phyloP scores from a whole-genome alignment of 2,888 invertebrate genomes.

The Lycocerus yunnanus region DNA sequence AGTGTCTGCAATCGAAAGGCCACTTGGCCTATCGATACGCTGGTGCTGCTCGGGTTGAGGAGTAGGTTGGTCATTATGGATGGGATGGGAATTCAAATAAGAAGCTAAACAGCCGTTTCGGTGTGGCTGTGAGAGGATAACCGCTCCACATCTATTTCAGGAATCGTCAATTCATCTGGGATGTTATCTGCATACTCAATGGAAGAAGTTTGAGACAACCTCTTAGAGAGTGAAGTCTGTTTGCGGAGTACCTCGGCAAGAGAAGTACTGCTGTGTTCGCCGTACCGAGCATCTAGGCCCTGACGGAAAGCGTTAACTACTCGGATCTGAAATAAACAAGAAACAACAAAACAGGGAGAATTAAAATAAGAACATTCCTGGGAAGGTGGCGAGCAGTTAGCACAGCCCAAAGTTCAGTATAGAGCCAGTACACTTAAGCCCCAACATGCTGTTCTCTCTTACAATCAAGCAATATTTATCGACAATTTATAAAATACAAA shows the following conservation, averaged over 20 bases:
- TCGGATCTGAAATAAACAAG: constrained; percentile 86
- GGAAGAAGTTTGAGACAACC: constrained; percentile 89
- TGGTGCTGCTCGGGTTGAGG: constrained; percentile 41
- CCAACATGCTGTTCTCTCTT: constrained; percentile 42
- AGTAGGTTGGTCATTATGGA: constrained; percentile 38
- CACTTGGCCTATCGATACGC: constrained; percentile 36
- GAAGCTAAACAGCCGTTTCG: constrained; percentile 85
- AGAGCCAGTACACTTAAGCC: constrained; percentile 44
- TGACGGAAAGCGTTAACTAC: constrained; percentile 99
- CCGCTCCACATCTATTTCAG: constrained; percentile 91
- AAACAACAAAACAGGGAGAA: constrained; percentile 58
- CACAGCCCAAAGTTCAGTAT: constrained; percentile 53
- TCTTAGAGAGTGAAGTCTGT: constrained; percentile 90
- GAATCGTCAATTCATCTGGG: constrained; percentile 86
- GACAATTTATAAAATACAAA: neutral
- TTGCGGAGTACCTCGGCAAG: constrained; percentile 92
- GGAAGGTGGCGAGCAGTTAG: constrained; percentile 52
- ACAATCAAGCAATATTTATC: neutral
- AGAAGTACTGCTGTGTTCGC: constrained; percentile 90
- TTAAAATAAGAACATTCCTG: constrained; percentile 56
- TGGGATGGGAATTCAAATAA: constrained; percentile 40
- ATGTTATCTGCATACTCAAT: constrained; percentile 90
- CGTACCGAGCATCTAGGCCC: constrained; percentile 94
- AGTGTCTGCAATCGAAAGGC: constrained; percentile 32
- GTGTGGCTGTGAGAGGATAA: constrained; percentile 93